These are phyloP conservation scores for Harlomillsia oculata DNA, from an alignment of 1,140 invertebrate species.

Conservation along the genomic window DNA sequence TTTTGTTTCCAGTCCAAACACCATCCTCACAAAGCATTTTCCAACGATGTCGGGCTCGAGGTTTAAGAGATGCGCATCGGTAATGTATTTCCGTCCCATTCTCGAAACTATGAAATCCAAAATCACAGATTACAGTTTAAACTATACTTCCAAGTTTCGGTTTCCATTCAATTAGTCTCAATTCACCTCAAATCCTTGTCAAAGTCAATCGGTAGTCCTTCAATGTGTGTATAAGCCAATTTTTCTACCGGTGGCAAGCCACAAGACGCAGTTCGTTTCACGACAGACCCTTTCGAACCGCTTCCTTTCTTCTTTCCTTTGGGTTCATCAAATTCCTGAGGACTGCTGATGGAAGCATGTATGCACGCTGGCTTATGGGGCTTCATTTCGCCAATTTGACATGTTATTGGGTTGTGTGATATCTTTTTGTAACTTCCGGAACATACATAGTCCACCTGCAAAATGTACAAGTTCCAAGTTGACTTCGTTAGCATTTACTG, in stretches of 20 bases:
- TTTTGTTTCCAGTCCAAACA: constrained; percentile 59
- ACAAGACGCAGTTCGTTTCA: constrained; percentile 24
- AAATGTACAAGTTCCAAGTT: not conserved
- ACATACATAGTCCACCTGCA: constrained; percentile 41
- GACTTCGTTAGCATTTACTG: not conserved
- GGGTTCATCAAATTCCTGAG: constrained; percentile 16
- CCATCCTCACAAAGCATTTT: constrained; percentile 58
- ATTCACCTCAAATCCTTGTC: constrained; percentile 22
- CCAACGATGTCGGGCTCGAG: constrained; percentile 31
- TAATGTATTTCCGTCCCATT: constrained; percentile 71
- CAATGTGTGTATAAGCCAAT: constrained; percentile 24
- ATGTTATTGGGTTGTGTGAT: constrained; percentile 47
- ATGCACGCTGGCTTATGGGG: constrained; percentile 50
- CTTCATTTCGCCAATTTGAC: constrained; percentile 56
- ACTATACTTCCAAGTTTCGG: not conserved
- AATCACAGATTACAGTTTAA: not conserved
- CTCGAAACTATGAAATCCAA: constrained; percentile 48
- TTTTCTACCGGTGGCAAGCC: constrained; percentile 24
- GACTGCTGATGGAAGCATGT: constrained; percentile 28
- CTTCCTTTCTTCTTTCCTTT: constrained; percentile 8
- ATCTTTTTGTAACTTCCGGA: constrained; percentile 46
- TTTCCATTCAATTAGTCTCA: not conserved
- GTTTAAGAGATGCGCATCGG: constrained; percentile 60
- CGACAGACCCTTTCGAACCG: not conserved
- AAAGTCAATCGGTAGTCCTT: constrained; percentile 31